Base-by-base conservation (phyloP, 2,113 vertebrate species). In the Myrmecobius fasciatus region DNA sequence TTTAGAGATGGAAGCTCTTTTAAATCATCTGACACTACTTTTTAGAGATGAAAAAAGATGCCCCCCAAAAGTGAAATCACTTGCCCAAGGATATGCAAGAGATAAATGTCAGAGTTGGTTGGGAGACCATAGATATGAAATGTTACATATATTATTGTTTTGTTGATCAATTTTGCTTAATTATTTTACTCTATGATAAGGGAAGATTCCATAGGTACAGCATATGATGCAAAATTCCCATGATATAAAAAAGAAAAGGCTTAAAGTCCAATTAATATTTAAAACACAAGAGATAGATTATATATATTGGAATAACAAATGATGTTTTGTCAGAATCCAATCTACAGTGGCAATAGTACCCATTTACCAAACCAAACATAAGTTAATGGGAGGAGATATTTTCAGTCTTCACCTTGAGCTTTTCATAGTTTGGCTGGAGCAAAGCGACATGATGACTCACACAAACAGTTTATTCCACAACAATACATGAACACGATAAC, bases 391-490 rank as follows among this genome's bases (percentile, higher is more conserved):
- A 83, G 43, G n/a, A 83, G n/a, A 43, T 83, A 75, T 43, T 83
- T 83, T 43, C n/a, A 83, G 67, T 43, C 67, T 43, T 83, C 7
- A 43, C 14, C 4, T 24, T 43, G 6, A 83, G 43, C 67, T 46
- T 43, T 48, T 67, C 54, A 52, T 51, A 94, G 89, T 95, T 92
- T 25, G 75, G 43, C 26, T 95, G 93, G 25, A 91, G 25, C 94
- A 95, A 91, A 91, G 28, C 92, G 92, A 91, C 89, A 3, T 94
- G 31, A 1, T 60, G 53, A 92, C 52, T 94, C 91, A 91, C 93
- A 31, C 49, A 83, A 92, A 26, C 89, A 8, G 56, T 36, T 95
- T 67, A 93, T 56, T 56, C 8, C 20, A n/a, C 43, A 83, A 8
- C 67, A 43, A 24, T 83, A 83, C 17, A 60, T 92, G 94, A 96